phyloP scores from a whole-genome alignment of 2,797 vertebrate species.

The Craterocephalus amniculus region DNA sequence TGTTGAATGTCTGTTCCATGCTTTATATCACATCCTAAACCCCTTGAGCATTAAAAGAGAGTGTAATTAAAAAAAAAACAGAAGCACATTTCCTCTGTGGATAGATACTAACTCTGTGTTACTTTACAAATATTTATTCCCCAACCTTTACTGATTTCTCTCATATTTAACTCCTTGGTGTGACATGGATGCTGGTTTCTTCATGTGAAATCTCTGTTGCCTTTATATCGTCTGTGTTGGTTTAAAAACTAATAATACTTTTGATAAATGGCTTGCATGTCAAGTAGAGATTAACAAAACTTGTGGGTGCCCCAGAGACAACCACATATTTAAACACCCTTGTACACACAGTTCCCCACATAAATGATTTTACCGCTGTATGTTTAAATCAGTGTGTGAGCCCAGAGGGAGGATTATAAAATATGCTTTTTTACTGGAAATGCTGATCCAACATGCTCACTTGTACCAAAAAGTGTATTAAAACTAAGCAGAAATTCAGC shows the following conservation, averaged over 20 bases:
- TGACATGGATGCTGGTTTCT: background rate
- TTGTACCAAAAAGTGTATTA: constrained; percentile 13
- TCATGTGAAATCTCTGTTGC: background rate
- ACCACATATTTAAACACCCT: constrained; percentile 18
- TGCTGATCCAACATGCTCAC: constrained; percentile 29
- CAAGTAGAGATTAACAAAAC: constrained; percentile 8
- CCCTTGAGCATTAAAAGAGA: constrained; percentile 37
- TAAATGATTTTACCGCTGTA: constrained; percentile 21
- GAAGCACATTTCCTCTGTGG: constrained; percentile 18
- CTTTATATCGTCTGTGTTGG: constrained; percentile 1
- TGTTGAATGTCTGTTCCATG: constrained; percentile 58
- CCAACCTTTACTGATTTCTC: background rate
- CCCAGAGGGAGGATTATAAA: constrained; percentile 20
- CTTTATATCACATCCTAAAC: constrained; percentile 54
- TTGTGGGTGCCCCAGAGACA: constrained; percentile 9
- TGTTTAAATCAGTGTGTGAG: constrained; percentile 17
- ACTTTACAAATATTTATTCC: constrained; percentile 20
- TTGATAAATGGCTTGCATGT: constrained; percentile 12
- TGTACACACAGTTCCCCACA: constrained; percentile 22
- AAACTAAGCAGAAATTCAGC: constrained; percentile 3
- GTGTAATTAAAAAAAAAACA: constrained; percentile 29
- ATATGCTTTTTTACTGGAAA: constrained; percentile 27
- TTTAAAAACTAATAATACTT: constrained; percentile 16
- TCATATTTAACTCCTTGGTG: background rate
- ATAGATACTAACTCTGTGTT: background rate